These are phyloP conservation scores for Lobophora halterata DNA, from an alignment of 2,888 invertebrate species.

Conservation along the genomic window DNA sequence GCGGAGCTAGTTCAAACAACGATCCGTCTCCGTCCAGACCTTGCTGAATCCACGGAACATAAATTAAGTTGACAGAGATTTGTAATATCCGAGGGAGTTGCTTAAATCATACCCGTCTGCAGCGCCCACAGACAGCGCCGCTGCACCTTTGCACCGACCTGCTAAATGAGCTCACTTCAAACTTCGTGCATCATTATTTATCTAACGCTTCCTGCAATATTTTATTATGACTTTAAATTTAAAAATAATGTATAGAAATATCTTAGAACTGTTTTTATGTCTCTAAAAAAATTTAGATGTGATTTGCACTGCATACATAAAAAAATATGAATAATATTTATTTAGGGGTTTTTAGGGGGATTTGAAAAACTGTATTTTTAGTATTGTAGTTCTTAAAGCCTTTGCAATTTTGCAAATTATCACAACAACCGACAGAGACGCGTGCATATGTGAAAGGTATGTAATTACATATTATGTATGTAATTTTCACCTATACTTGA, in stretches of 20 bases:
- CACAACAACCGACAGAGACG: no score
- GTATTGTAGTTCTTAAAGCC: no score
- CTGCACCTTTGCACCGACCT: conserved; percentile 8
- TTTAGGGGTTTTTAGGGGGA: no score
- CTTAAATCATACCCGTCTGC: conserved; percentile 27
- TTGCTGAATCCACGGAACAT: conserved; percentile 26
- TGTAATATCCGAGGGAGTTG: conserved; percentile 29
- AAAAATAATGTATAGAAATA: background rate
- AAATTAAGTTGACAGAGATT: conserved; percentile 31
- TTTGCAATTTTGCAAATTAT: no score
- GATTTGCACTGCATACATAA: no score
- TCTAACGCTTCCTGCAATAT: conserved; percentile 12
- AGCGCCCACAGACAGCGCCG: conserved; percentile 3
- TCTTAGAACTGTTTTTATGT: no score
- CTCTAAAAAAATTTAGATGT: no score
- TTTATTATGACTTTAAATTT: background rate
- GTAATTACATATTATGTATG: no score
- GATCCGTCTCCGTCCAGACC: conserved; percentile 18
- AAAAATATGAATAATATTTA: no score
- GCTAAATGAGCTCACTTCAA: conserved; percentile 4
- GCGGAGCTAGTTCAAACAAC: conserved; percentile 12
- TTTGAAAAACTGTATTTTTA: no score
- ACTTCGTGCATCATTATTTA: conserved; percentile 16
- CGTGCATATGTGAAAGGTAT: no score
- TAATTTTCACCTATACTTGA: no score